Conservation (phyloP, 2,888 invertebrate species). For the Megamerina dolium region DNA sequence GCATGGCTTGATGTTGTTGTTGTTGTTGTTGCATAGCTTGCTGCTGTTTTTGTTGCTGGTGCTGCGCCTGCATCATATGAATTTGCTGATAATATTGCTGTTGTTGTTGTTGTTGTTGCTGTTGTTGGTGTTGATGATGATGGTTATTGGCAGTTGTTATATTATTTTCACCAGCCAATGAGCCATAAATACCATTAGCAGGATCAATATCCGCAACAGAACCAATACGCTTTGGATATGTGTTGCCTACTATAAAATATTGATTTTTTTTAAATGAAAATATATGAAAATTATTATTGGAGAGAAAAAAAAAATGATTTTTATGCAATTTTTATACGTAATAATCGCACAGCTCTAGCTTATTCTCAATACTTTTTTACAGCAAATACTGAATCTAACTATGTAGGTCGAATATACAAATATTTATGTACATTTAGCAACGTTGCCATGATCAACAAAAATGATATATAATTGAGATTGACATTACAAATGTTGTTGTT, state of each 20-base stretch:
- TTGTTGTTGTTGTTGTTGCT: constrained; percentile 34
- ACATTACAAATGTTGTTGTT: too few relatives aligned
- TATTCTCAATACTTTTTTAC: too few relatives aligned
- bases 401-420: too few relatives aligned
- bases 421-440: too few relatives aligned
- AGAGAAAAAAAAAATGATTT: too few relatives aligned
- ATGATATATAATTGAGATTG: too few relatives aligned
- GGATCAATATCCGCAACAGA: constrained; percentile 96
- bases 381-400: too few relatives aligned
- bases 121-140: constrained; percentile 41
- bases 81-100: constrained; percentile 28
- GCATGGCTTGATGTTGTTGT: too few relatives aligned
- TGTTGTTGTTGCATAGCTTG: constrained; percentile 27
- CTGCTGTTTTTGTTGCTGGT: constrained; percentile 28
- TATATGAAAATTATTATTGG: too few relatives aligned
- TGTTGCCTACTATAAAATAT: constrained; percentile 42
- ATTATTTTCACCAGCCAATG: constrained; percentile 48
- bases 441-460: too few relatives aligned
- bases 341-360: too few relatives aligned
- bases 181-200: constrained; percentile 80
- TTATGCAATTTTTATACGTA: too few relatives aligned
- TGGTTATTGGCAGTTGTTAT: constrained; percentile 32
- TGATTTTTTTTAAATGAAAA: constrained; percentile 4
- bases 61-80: constrained; percentile 23
- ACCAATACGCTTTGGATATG: constrained; percentile 65